Evolutionary conservation across 2,888 invertebrate species (phyloP), one percentile per base, ranked within the genome.

Genomic region (Candidula unifasciata): DNA sequence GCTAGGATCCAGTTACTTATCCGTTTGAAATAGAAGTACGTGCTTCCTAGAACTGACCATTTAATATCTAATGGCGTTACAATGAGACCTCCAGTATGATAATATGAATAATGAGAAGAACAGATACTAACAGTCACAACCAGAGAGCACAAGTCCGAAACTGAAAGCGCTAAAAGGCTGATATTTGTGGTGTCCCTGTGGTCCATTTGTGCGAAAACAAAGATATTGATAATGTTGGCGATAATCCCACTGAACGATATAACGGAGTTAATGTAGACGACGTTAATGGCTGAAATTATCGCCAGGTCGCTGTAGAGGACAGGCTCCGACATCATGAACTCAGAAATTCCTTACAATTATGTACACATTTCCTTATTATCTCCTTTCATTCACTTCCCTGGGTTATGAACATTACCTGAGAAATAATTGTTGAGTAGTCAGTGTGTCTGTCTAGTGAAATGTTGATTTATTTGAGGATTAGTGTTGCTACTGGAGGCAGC

Each of bases 181-280:
- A 78, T 37, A 33, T 64, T 37, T 2, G 24, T 35, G 21, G 35
- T 64, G 37, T 78, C 64, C 10, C 10, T 24, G 0, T 35, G 8
- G 35, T 27, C 64, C 33, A 78, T 37, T 64, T 78, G 64, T 10
- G 37, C n/a, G 37, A 78, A 64, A 37, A 78, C n/a, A 16, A 78
- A 64, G 2, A 78, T 64, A n/a, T 78, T 78, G 24, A 78, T 78
- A n/a, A 37, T 3, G 37, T 78, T 78, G 3, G n/a, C 64, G 27
- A 78, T 10, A 13, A 78, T 78, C n/a, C 78, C 78, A 30, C 18
- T 10, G 10, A 35, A 13, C 3, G 78, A 64, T 35, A 78, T 35
- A 60, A 78, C 13, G 5, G 64, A 18, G 13, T 37, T 37, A 3
- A 78, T 0, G 27, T 35, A 2, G 35, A 78, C n/a, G n/a, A 64